These are phyloP conservation scores for Tinea pellionella DNA, from an alignment of 2,888 invertebrate genomes.

Conservation along the genomic window DNA sequence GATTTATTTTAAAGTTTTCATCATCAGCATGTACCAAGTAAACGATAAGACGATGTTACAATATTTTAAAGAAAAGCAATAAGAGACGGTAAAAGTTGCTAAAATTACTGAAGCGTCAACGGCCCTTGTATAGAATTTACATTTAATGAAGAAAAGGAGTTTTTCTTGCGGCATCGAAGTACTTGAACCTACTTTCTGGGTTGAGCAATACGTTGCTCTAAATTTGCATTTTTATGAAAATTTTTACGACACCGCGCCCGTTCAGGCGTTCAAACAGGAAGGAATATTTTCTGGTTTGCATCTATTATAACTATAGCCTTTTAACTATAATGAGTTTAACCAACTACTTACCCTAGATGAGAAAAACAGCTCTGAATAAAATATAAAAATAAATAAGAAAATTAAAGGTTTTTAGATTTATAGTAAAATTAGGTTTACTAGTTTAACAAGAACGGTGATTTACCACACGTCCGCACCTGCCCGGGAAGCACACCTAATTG, in stretches of 20 bases:
- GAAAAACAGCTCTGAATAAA: no score
- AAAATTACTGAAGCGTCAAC: slow-evolving; percentile 10
- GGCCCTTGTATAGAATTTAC: slow-evolving; percentile 30
- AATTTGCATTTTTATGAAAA: slow-evolving; percentile 49
- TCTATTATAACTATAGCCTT: slow-evolving; percentile 11
- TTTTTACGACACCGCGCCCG: slow-evolving; percentile 23
- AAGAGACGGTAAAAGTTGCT: slow-evolving; percentile 4
- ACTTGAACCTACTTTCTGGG: neutral
- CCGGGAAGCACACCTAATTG: slow-evolving; percentile 36
- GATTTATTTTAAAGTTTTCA: no score
- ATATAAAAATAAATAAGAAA: no score
- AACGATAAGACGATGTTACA: neutral
- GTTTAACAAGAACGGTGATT: neutral
- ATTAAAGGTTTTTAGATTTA: neutral
- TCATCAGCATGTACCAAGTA: neutral
- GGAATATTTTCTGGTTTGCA: slow-evolving; percentile 12
- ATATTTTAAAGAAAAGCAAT: neutral
- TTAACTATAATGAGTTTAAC: no score
- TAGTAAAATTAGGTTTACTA: neutral
- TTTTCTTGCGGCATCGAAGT: slow-evolving; percentile 16
- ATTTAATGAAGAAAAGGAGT: slow-evolving; percentile 35
- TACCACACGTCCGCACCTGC: slow-evolving; percentile 42
- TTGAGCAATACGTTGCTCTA: slow-evolving; percentile 29
- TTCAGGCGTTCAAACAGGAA: slow-evolving; percentile 13
- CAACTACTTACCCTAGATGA: no score